Evolutionary conservation across 2,888 invertebrate species (phyloP).

Genomic region (Agriotes lineatus): DNA sequence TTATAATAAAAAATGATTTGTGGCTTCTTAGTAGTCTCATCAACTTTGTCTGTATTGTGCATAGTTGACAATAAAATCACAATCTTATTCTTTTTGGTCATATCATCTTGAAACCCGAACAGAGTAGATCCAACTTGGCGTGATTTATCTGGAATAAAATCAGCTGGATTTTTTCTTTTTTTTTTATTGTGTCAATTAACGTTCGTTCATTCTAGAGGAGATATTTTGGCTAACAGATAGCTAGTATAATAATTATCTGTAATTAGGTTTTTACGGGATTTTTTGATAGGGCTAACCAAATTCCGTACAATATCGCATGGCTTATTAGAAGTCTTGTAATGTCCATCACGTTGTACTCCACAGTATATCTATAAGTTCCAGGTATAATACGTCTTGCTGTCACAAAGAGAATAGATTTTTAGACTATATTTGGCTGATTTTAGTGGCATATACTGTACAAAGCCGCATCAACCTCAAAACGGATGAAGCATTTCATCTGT

Average conservation of each 20-base stretch:
- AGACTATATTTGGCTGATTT: too few relatives aligned
- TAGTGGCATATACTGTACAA: too few relatives aligned
- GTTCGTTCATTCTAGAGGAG: background rate
- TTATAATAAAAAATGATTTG: constrained; percentile 46
- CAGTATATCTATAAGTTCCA: constrained; percentile 41
- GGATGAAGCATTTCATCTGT: too few relatives aligned
- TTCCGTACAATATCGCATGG: constrained; percentile 40
- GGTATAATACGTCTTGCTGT: too few relatives aligned
- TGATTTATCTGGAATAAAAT: too few relatives aligned
- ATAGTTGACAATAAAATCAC: constrained; percentile 45
- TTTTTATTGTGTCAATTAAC: background rate
- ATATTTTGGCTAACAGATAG: constrained; percentile 10
- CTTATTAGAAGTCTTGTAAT: constrained; percentile 35
- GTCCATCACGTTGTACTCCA: constrained; percentile 43
- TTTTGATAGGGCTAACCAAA: constrained; percentile 32
- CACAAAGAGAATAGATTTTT: too few relatives aligned
- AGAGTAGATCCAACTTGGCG: too few relatives aligned
- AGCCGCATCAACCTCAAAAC: too few relatives aligned
- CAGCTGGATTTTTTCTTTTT: background rate
- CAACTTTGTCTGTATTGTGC: constrained; percentile 41
- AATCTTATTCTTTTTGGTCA: background rate
- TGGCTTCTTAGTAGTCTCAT: too few relatives aligned
- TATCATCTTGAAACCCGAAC: background rate
- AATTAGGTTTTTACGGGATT: constrained; percentile 44
- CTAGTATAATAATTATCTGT: constrained; percentile 52